A percentile compares a stretch with the other conserved stretches of the same genome.
Evolutionary conservation across 1,140 invertebrate genomes (phyloP).

Genomic region (Neelides sp.): DNA sequence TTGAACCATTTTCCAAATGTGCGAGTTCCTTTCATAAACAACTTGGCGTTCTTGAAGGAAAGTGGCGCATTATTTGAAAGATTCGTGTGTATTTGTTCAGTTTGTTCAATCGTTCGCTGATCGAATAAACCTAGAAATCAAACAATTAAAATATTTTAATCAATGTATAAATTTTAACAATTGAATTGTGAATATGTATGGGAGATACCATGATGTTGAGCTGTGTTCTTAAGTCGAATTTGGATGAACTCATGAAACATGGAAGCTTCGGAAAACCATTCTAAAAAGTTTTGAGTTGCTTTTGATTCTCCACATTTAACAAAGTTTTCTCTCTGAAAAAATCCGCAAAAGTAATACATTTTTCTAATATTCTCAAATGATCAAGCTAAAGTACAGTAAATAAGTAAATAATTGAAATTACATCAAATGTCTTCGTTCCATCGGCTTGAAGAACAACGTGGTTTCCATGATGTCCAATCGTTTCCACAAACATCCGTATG

Average conservation of each 20-base stretch:
- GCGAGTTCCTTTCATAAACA: conserved; percentile 17
- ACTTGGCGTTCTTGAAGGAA: conserved; percentile 18
- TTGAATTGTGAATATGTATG: conserved; percentile 2
- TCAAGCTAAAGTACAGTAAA: background rate
- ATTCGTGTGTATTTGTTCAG: conserved; percentile 14
- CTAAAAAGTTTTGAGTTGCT: conserved; percentile 53
- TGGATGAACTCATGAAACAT: conserved; percentile 52
- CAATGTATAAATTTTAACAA: background rate
- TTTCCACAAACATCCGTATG: conserved; percentile 51
- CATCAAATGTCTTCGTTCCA: conserved; percentile 43
- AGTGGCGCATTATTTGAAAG: background rate
- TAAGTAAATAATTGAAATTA: conserved; percentile 33
- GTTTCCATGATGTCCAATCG: conserved; percentile 47
- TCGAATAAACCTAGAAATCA: conserved; percentile 34
- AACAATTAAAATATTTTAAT: conserved; percentile 7
- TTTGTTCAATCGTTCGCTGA: conserved; percentile 33
- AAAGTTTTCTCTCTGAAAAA: conserved; percentile 48
- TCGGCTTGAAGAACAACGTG: conserved; percentile 41
- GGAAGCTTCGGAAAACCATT: conserved; percentile 70
- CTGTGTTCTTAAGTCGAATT: conserved; percentile 23
- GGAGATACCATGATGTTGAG: conserved; percentile 6
- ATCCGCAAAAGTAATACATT: conserved; percentile 12
- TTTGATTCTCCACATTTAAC: conserved; percentile 45
- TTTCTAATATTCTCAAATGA: background rate
- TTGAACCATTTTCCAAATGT: conserved; percentile 29